Conservation (phyloP, 2,888 invertebrate genomes). For the Clostera curtula region DNA sequence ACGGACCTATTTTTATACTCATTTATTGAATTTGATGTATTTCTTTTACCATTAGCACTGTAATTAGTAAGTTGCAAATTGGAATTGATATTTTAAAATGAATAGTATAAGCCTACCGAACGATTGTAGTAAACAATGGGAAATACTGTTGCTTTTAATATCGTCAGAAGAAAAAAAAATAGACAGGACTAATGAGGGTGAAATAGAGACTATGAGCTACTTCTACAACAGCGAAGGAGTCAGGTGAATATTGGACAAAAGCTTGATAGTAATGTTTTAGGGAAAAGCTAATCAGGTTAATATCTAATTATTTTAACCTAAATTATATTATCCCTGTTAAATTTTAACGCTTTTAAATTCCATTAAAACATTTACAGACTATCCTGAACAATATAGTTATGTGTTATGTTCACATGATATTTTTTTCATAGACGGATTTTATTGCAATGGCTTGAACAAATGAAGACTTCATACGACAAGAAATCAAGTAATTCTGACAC, state of each 20-base stretch:
- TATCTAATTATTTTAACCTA: neutral
- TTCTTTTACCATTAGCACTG: neutral
- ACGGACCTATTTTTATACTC: conserved; percentile 5
- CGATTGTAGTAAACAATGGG: conserved; percentile 61
- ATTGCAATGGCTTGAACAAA: conserved; percentile 52
- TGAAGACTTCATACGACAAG: conserved; percentile 43
- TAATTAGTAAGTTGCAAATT: conserved; percentile 7
- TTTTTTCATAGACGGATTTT: conserved; percentile 44
- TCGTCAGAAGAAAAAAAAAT: conserved; percentile 63
- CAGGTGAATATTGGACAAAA: conserved; percentile 29
- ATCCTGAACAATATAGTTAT: too few species aligned
- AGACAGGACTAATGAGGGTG: conserved; percentile 49
- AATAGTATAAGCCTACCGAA: conserved; percentile 41
- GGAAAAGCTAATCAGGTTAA: neutral
- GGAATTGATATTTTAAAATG: conserved; percentile 26
- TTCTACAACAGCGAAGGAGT: conserved; percentile 54
- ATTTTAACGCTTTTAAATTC: too few species aligned
- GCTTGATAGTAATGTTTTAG: too few species aligned
- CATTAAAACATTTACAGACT: too few species aligned
- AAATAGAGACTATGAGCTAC: conserved; percentile 57
- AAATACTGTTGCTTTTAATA: conserved; percentile 51
- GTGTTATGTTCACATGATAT: too few species aligned
- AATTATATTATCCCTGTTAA: too few species aligned
- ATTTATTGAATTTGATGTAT: neutral
- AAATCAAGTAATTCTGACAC: conserved; percentile 40